phyloP scores from a whole-genome alignment of 64 coral and sea anemone genomes.

The Actinia tenebrosa region DNA sequence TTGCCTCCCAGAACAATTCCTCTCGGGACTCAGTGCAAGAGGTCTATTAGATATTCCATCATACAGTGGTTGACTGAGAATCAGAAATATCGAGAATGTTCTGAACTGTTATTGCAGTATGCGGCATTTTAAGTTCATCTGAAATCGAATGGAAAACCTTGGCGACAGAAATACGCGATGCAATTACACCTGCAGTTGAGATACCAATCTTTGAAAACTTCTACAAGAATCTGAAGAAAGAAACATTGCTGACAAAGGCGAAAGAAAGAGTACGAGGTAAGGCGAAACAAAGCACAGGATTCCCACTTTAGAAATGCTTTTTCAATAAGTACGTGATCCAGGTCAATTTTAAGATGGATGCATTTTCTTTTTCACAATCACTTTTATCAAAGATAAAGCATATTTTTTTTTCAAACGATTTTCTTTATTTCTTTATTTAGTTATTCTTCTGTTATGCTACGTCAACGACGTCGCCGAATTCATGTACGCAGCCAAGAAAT shows the following conservation, averaged over 20 bases:
- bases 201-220: constrained; percentile 48
- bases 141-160: constrained; percentile 60
- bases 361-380: too few relatives aligned
- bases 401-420: too few relatives aligned
- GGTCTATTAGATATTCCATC: too few relatives aligned
- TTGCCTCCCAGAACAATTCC: too few relatives aligned
- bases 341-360: too few relatives aligned
- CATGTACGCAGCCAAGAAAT: constrained; percentile 42
- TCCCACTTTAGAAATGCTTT: too few relatives aligned
- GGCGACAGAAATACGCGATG: constrained; percentile 29
- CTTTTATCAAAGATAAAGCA: too few relatives aligned
- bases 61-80: too few relatives aligned
- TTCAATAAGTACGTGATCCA: too few relatives aligned
- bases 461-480: constrained; percentile 46
- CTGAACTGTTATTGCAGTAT: not conserved
- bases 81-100: not conserved
- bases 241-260: constrained; percentile 26
- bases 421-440: constrained; percentile 18
- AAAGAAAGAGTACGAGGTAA: constrained; percentile 54
- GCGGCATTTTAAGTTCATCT: constrained; percentile 57
- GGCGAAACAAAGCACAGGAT: not conserved
- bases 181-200: not conserved
- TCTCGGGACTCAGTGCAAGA: too few relatives aligned
- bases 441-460: constrained; percentile 67
- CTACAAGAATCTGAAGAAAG: constrained; percentile 23